A percentile compares a stretch with the other conserved stretches of the same genome.
Conservation (phyloP, 2,888 invertebrate genomes). For the Drosophila kambysellisi region DNA sequence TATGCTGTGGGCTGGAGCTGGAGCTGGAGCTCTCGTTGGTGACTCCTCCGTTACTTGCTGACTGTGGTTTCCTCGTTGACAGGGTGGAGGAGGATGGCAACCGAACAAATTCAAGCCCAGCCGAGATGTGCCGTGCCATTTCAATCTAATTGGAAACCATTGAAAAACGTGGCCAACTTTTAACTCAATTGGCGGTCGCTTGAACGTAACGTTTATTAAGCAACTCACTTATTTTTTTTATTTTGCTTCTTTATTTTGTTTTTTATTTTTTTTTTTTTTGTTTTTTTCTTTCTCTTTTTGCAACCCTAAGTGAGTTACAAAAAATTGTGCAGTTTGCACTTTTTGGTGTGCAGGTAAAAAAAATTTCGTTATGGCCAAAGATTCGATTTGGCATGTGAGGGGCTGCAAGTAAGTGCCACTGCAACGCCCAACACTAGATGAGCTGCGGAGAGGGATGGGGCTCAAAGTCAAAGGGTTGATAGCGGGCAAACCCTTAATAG, state of each 20-base stretch:
- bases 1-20: constrained; percentile 21
- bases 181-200: neutral
- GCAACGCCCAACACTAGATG: neutral
- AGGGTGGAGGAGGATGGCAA: neutral
- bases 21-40: neutral
- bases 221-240: constrained; percentile 15
- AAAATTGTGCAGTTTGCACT: neutral
- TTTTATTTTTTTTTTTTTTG: neutral
- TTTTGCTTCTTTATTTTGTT: neutral
- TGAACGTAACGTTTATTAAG: constrained; percentile 32
- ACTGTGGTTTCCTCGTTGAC: constrained; percentile 21
- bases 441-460: constrained; percentile 1
- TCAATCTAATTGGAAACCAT: constrained; percentile 41
- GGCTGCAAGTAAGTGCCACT: constrained; percentile 17
- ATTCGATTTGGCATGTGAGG: constrained; percentile 47
- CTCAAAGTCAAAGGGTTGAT: constrained; percentile 35
- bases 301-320: constrained; percentile 22
- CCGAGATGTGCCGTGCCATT: neutral
- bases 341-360: neutral
- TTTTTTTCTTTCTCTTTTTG: neutral
- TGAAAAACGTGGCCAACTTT: constrained; percentile 23
- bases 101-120: neutral
- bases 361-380: constrained; percentile 2
- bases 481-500: constrained; percentile 22
- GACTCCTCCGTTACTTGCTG: neutral